phyloP scores from a whole-genome alignment of 2,113 vertebrate genomes.

The Trogon surrucura region DNA sequence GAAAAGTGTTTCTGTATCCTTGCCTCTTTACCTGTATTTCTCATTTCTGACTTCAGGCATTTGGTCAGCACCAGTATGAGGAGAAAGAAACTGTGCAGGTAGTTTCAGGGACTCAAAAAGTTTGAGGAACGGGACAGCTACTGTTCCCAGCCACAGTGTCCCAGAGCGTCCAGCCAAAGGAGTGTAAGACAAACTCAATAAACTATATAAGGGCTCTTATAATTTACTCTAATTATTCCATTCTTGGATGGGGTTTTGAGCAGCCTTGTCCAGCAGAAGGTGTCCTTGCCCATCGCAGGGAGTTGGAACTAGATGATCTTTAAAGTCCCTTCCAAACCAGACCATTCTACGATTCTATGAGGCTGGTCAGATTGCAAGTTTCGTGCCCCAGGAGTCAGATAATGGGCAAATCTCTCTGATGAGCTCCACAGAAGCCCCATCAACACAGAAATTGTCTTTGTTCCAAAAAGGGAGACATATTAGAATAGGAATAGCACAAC shows the following conservation, averaged over 20 bases:
- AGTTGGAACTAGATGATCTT: no score
- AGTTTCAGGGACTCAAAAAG: neutral
- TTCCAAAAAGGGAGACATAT: neutral
- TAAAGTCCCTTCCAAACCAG: no score
- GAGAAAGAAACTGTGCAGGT: neutral
- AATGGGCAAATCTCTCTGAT: neutral
- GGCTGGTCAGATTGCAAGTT: neutral
- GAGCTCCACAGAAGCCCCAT: neutral
- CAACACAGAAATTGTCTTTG: neutral
- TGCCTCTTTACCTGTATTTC: neutral
- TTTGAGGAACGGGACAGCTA: neutral
- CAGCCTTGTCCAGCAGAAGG: no score
- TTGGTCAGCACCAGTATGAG: neutral
- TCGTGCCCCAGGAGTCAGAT: neutral
- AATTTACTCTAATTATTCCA: no score
- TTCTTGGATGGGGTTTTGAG: no score
- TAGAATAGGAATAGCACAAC: neutral
- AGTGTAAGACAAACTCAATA: neutral
- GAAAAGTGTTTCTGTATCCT: neutral
- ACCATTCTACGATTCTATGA: neutral
- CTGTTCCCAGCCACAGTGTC: neutral
- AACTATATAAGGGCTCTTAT: no score
- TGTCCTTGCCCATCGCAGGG: no score
- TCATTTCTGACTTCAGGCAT: neutral
- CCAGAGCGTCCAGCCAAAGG: neutral